Evolutionary conservation across 2,113 vertebrate species (phyloP).

Genomic region (Phodopus roborovskii): DNA sequence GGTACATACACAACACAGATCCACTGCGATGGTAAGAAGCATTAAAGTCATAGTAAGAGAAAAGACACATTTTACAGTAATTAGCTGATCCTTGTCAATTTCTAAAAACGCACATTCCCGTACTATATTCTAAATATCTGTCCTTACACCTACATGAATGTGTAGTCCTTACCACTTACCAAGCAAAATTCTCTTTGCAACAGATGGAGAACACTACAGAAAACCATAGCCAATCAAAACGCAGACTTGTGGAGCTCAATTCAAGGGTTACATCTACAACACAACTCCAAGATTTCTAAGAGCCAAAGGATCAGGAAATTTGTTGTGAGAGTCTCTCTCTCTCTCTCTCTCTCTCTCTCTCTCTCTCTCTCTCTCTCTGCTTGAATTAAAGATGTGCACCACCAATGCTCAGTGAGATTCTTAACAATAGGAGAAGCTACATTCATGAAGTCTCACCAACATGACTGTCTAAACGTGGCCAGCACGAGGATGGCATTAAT

Average conservation of each 20-base stretch:
- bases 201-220: background rate
- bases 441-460: background rate
- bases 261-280: background rate
- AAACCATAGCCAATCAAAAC: background rate
- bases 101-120: background rate
- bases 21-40: background rate
- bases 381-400: too few species aligned
- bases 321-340: background rate
- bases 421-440: too few species aligned
- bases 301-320: background rate
- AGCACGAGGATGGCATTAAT: background rate
- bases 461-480: background rate
- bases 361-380: too few species aligned
- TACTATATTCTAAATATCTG: background rate
- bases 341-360: too few species aligned
- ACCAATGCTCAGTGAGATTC: too few species aligned
- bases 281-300: background rate
- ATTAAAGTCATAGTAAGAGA: slow-evolving; percentile 22
- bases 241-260: background rate
- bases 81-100: background rate
- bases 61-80: background rate
- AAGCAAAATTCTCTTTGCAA: background rate
- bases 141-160: background rate
- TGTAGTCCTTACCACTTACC: background rate
- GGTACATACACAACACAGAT: background rate